Conservation (phyloP, 2,113 vertebrate genomes). For the Cyprinodon tularosa region DNA sequence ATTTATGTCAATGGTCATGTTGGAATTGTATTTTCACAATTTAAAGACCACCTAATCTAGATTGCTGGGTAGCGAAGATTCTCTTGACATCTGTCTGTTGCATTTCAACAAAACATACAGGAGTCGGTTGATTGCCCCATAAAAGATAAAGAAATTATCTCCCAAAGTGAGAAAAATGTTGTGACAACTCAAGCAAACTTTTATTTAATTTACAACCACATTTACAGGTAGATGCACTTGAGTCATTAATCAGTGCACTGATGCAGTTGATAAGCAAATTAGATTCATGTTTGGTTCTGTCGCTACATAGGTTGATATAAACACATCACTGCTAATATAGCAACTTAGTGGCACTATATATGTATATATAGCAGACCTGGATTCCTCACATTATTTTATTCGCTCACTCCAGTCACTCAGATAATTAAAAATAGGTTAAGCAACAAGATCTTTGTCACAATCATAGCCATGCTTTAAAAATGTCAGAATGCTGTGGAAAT, state of each 20-base stretch:
- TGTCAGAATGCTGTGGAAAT: conserved; percentile 42
- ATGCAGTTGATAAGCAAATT: conserved; percentile 4
- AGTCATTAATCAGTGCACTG: conserved; percentile 1
- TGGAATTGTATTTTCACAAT: too few relatives aligned
- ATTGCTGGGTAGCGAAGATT: too few relatives aligned
- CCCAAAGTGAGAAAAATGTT: not conserved
- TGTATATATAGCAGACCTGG: not conserved
- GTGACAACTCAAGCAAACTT: not conserved
- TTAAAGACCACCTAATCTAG: too few relatives aligned
- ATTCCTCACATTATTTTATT: not conserved
- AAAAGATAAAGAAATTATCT: not conserved
- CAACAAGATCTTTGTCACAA: conserved; percentile 35
- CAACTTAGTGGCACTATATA: not conserved
- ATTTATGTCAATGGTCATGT: too few relatives aligned
- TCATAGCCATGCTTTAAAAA: conserved; percentile 55
- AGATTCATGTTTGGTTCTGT: conserved; percentile 2
- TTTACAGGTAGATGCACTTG: not conserved
- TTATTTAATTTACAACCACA: not conserved
- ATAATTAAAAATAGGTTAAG: conserved; percentile 29
- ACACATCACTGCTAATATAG: conserved; percentile 20
- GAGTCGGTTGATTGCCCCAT: not conserved
- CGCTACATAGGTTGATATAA: not conserved
- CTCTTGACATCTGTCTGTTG: not conserved
- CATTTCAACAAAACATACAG: not conserved
- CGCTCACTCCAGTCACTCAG: conserved; percentile 4